phyloP scores from a whole-genome alignment of 1,140 invertebrate species.

The Drosophila quadrilineata region DNA sequence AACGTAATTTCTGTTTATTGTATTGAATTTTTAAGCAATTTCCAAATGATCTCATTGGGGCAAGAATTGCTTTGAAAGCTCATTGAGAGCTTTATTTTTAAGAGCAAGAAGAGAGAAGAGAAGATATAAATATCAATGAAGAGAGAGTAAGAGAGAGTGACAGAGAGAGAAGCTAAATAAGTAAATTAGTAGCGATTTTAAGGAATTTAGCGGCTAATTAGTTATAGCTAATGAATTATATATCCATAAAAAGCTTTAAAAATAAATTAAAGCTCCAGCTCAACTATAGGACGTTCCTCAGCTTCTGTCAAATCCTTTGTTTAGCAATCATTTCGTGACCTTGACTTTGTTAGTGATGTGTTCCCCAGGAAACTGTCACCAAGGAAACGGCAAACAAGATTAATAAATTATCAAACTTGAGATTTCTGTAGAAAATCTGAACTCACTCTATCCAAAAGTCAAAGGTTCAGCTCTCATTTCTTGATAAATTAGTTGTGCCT shows the following conservation, averaged over 20 bases:
- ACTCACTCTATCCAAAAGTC: background rate
- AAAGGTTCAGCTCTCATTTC: background rate
- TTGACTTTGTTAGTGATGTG: slow-evolving; percentile 7
- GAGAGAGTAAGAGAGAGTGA: too few species aligned
- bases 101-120: too few species aligned
- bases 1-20: slow-evolving; percentile 11
- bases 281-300: too few species aligned
- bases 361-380: background rate
- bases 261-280: background rate
- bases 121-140: too few species aligned
- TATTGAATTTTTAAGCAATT: slow-evolving; percentile 17
- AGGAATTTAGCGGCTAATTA: too few species aligned
- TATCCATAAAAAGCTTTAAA: background rate
- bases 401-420: slow-evolving; percentile 22
- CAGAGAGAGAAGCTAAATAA: too few species aligned
- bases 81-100: slow-evolving; percentile 1
- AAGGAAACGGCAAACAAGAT: slow-evolving; percentile 20
- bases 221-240: too few species aligned
- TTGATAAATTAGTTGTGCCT: slow-evolving; percentile 28
- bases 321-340: background rate
- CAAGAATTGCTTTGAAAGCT: slow-evolving; percentile 3
- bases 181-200: too few species aligned
- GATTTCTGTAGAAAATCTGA: background rate
- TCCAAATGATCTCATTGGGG: background rate
- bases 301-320: background rate